Conservation (phyloP, 2,888 invertebrate genomes). For the Cepaea hortensis region DNA sequence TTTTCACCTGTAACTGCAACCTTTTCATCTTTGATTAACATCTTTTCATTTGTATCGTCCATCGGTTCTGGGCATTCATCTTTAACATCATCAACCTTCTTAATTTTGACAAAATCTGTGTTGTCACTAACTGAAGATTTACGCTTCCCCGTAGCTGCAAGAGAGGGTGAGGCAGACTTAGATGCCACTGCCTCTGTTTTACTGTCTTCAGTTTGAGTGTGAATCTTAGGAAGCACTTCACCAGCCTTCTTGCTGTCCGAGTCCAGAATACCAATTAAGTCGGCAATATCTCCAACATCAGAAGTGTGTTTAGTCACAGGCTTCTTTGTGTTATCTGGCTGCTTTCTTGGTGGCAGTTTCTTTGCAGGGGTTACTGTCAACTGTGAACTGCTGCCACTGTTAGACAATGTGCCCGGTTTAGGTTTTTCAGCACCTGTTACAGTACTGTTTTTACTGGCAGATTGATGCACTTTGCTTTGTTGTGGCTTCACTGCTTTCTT, state of each 20-base stretch:
- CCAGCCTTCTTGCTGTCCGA: neutral
- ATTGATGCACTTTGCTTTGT: neutral
- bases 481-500: constrained; percentile 12
- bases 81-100: neutral
- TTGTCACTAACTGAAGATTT: neutral
- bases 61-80: neutral
- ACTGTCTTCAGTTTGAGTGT: neutral
- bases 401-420: neutral
- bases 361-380: neutral
- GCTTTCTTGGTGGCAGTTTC: neutral
- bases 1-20: neutral
- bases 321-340: neutral
- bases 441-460: neutral
- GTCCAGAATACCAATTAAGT: constrained; percentile 2
- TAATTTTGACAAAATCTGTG: neutral
- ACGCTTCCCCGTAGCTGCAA: neutral
- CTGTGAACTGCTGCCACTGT: neutral
- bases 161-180: neutral
- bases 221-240: neutral
- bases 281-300: constrained; percentile 20
- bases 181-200: neutral
- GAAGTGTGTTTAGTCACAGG: neutral
- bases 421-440: neutral
- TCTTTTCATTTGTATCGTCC: constrained; percentile 24
- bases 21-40: constrained; percentile 1